Percentiles rank a stretch among this genome's conserved stretches.
Evolutionary conservation across 2,113 vertebrate species (phyloP).

Genomic region (Gallinago media): DNA sequence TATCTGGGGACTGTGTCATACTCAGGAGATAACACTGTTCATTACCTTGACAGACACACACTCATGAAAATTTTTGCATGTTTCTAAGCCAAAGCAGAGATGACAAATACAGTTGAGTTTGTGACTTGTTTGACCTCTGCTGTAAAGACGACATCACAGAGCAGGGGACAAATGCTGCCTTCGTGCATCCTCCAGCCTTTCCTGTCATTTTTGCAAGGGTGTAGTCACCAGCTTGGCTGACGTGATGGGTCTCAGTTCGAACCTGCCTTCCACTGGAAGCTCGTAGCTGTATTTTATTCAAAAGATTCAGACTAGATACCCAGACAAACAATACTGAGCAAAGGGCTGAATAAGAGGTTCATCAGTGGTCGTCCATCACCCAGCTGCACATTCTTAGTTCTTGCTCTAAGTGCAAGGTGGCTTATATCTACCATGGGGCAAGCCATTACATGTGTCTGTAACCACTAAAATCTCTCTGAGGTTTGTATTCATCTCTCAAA

Average conservation of each 20-base stretch:
- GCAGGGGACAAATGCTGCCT: neutral
- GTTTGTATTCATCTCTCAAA: slow-evolving; percentile 33
- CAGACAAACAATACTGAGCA: neutral
- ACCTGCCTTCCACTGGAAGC: neutral
- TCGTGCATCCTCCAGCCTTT: neutral
- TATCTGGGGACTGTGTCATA: neutral
- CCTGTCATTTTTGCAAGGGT: neutral
- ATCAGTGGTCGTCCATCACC: neutral
- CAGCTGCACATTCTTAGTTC: neutral
- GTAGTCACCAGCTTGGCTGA: neutral
- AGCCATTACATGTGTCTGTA: neutral
- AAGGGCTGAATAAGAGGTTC: fast-evolving
- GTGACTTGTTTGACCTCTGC: neutral
- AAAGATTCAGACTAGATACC: neutral
- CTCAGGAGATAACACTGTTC: neutral
- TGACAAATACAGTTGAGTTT: neutral
- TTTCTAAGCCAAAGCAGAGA: neutral
- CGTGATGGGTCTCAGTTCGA: neutral
- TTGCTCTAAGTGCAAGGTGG: slow-evolving; percentile 3
- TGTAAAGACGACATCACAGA: neutral
- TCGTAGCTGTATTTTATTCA: neutral
- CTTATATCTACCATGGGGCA: neutral
- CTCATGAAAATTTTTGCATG: neutral
- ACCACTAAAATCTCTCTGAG: neutral
- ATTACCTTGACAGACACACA: neutral